A percentile compares a stretch with the other conserved stretches of the same genome.
Evolutionary conservation across 2,888 invertebrate species (phyloP).

Genomic region (Chloromyia formosa): DNA sequence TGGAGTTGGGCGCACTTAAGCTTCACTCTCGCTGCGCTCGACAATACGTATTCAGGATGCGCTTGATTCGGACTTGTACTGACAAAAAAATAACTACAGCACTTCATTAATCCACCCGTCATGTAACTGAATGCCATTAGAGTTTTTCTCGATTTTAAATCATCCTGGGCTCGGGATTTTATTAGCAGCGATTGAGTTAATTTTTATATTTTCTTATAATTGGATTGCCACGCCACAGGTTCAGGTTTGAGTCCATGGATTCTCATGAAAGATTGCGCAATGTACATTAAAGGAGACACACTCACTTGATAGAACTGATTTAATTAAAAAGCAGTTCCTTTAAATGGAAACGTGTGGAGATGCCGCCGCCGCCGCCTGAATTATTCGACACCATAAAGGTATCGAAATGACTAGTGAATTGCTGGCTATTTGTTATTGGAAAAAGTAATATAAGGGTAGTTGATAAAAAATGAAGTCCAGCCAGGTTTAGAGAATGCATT

Average conservation of each 20-base stretch:
- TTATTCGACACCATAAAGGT: too few species aligned
- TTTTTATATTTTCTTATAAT: conserved; percentile 39
- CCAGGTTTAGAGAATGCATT: too few species aligned
- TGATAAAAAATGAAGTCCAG: too few species aligned
- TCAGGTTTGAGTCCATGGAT: too few species aligned
- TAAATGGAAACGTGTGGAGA: background rate
- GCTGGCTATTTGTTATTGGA: too few species aligned
- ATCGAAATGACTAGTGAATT: too few species aligned
- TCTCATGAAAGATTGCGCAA: background rate
- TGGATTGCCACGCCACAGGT: conserved; percentile 1
- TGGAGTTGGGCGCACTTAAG: conserved; percentile 46
- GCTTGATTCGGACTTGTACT: conserved; percentile 9
- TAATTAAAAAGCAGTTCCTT: conserved; percentile 3
- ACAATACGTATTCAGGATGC: background rate
- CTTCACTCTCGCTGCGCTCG: conserved; percentile 24
- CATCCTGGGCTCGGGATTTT: conserved; percentile 21
- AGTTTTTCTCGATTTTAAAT: conserved; percentile 42
- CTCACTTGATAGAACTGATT: conserved; percentile 12
- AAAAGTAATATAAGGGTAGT: too few species aligned
- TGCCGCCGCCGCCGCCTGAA: background rate
- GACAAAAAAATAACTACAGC: conserved; percentile 46
- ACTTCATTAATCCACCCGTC: conserved; percentile 50
- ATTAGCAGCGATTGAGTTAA: conserved; percentile 34
- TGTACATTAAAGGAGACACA: conserved; percentile 6
- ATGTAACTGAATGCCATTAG: conserved; percentile 46